Conservation (phyloP, 2,888 invertebrate genomes). For the Caenorhabditis sp. region DNA sequence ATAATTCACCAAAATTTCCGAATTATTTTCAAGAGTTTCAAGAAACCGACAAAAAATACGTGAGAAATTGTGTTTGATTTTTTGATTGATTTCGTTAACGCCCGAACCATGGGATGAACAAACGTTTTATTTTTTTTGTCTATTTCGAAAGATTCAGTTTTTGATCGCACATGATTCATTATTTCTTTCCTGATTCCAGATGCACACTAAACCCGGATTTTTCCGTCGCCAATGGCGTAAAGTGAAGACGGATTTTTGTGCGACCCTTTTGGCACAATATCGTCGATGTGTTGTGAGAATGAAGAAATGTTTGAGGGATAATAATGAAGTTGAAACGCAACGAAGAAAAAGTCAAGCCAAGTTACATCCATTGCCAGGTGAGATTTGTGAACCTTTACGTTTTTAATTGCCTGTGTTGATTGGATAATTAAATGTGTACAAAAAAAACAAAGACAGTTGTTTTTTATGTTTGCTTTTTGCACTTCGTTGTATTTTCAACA, state of each 20-base stretch:
- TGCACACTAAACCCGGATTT: conserved; percentile 45
- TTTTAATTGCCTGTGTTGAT: background rate
- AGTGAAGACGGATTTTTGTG: conserved; percentile 32
- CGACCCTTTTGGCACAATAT: conserved; percentile 32
- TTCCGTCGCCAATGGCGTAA: conserved; percentile 43
- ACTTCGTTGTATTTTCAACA: too few species aligned
- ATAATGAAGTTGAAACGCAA: conserved; percentile 41
- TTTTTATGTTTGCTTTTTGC: too few species aligned
- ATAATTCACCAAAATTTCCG: background rate
- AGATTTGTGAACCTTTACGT: background rate
- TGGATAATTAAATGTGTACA: background rate
- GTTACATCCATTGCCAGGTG: conserved; percentile 52
- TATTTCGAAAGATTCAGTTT: too few species aligned
- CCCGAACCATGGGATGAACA: too few species aligned
- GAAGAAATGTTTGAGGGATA: conserved; percentile 40
- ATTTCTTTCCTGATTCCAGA: conserved; percentile 41
- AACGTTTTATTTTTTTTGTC: too few species aligned
- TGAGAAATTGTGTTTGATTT: conserved; percentile 8
- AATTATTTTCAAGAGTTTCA: background rate
- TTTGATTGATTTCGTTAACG: too few species aligned
- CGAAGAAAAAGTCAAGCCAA: conserved; percentile 51
- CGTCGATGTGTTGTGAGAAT: conserved; percentile 42
- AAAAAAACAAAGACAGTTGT: background rate
- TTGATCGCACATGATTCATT: background rate
- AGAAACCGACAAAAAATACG: background rate